These are phyloP conservation scores for Harpalus rubripes DNA, from an alignment of 2,888 invertebrate species.

Conservation along the genomic window DNA sequence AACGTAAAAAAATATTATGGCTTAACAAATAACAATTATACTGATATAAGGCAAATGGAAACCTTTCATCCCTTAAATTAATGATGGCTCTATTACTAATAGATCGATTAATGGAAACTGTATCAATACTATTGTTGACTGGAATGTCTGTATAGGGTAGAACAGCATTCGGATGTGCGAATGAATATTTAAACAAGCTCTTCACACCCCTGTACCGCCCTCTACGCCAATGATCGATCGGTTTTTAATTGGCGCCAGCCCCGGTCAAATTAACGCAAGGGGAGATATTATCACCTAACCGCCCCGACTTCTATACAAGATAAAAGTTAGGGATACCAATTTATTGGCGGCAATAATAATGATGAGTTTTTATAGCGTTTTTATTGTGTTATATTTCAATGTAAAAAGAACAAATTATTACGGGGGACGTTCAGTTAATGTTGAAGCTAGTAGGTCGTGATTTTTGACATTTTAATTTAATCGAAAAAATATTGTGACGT, in stretches of 20 bases:
- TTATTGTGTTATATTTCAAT: background rate
- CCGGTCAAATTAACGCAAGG: slow-evolving; percentile 15
- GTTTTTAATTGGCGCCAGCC: slow-evolving; percentile 49
- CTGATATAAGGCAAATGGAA: too few relatives aligned
- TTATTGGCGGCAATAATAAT: background rate
- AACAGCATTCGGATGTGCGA: background rate
- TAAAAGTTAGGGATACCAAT: background rate
- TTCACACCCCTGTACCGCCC: background rate
- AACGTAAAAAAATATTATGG: too few relatives aligned
- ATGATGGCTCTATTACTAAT: too few relatives aligned
- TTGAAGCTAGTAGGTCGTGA: too few relatives aligned
- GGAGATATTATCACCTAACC: background rate
- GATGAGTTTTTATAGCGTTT: background rate
- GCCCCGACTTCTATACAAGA: background rate
- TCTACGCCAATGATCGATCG: slow-evolving; percentile 38
- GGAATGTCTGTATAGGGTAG: too few relatives aligned
- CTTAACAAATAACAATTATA: too few relatives aligned
- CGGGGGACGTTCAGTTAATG: too few relatives aligned
- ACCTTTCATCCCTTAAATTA: too few relatives aligned
- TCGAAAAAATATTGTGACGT: too few relatives aligned
- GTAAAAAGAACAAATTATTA: background rate
- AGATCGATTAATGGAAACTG: too few relatives aligned
- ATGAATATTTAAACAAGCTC: background rate
- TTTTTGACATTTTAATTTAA: too few relatives aligned
- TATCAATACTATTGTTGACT: too few relatives aligned